Evolutionary conservation across 2,797 vertebrate species (phyloP), one percentile per base, ranked within the genome.

Genomic region (Nasua narica): DNA sequence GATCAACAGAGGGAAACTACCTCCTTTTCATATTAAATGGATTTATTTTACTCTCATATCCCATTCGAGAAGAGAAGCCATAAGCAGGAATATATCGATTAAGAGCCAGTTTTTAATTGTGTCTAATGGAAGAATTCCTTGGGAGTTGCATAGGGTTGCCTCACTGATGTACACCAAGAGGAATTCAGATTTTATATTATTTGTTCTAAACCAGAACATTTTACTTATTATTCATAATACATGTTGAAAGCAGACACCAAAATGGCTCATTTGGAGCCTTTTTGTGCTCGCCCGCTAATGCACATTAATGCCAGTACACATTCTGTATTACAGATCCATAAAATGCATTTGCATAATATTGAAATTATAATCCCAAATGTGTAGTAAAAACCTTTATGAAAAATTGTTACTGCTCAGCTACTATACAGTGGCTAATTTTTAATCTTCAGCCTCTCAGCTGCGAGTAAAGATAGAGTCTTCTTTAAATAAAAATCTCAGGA

Each of bases 271-370:
- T 98, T 98, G 97, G 97, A 98, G 94, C 92, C 94, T 98, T 98
- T 98, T 94, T 95, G 93, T 97, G 91, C 96, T 96, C 46, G 32
- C 97, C 93, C 43, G 79, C 97, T 98, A 98, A 98, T 95, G 92
- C 87, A 91, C 97, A 98, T 98, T 98, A 99, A 98, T 93, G 95
- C 98, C 96, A 98, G 98, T 98, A 98, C 97, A 98, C 98, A 97
- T 98, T 98, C 97, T 98, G 74, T 97, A 96, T 98, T 98, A 98
- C 92, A 97, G 98, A 98, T 98, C 98, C 98, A 98, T 98, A 98
- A 98, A 98, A 99, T 91, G 76, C 85, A 98, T 98, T 98, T 98
- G 98, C 98, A 99, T 98, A 98, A 98, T 98, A 98, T 97, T 96
- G 97, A 98, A 98, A 98, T 98, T 98, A 98, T 98, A 98, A 98